These are phyloP conservation scores for Pholis gunnellus DNA, from an alignment of 2,113 vertebrate species.

Conservation along the genomic window DNA sequence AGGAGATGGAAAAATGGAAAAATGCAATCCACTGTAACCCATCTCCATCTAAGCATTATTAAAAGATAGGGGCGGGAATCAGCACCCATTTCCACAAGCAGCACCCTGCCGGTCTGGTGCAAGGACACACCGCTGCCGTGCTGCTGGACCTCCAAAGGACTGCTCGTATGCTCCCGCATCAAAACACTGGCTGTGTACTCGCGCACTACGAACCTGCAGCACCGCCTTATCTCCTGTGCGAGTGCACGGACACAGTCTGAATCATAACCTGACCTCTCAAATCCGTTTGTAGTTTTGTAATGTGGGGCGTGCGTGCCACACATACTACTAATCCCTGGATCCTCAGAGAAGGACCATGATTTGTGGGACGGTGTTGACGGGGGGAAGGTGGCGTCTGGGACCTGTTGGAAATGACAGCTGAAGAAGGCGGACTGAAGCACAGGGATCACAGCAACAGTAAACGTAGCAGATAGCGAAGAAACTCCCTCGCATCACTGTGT, in stretches of 20 bases:
- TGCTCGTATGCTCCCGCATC: slow-evolving; percentile 7
- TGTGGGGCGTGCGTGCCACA: slow-evolving; percentile 43
- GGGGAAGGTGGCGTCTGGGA: slow-evolving; percentile 79
- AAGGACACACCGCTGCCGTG: not conserved
- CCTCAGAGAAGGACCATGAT: slow-evolving; percentile 72
- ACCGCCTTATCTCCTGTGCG: not conserved
- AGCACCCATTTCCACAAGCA: not conserved
- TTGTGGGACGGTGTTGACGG: slow-evolving; percentile 78
- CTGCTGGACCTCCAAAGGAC: not conserved
- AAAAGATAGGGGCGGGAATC: too few species aligned
- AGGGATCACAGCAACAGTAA: slow-evolving; percentile 56
- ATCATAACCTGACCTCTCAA: slow-evolving; percentile 60
- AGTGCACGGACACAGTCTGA: slow-evolving; percentile 41
- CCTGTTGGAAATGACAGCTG: slow-evolving; percentile 85
- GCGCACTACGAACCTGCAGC: not conserved
- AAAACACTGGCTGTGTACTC: slow-evolving; percentile 1
- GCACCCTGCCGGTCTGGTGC: not conserved
- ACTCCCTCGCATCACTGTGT: slow-evolving; percentile 45
- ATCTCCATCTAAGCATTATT: not conserved
- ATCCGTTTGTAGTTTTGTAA: slow-evolving; percentile 54
- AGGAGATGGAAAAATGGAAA: not conserved
- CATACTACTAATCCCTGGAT: slow-evolving; percentile 80
- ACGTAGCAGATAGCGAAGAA: slow-evolving; percentile 72
- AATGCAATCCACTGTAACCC: not conserved
- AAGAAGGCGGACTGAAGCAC: slow-evolving; percentile 73